These are phyloP conservation scores for Novumbra hubbsi DNA, from an alignment of 2,797 vertebrate species.

Conservation along the genomic window DNA sequence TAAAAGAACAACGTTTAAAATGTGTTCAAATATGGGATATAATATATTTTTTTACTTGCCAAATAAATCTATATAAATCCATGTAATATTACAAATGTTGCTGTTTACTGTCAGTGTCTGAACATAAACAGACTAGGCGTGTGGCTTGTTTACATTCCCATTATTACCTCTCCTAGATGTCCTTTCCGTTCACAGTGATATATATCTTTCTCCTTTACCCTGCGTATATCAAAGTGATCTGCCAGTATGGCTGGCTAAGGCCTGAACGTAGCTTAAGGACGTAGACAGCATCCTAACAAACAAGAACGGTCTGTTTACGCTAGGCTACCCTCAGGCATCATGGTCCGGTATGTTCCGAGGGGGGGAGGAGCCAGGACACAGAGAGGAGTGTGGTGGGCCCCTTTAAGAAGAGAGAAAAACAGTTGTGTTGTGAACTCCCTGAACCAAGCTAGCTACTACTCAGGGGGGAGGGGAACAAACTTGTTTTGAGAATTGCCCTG, in stretches of 20 bases:
- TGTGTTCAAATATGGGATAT: too few species aligned
- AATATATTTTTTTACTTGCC: not conserved
- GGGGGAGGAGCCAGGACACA: conserved; percentile 1
- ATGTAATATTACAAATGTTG: not conserved
- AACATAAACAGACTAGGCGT: conserved; percentile 29
- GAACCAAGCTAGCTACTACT: not conserved
- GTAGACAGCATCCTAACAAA: conserved; percentile 37
- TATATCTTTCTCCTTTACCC: conserved; percentile 12
- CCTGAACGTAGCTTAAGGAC: conserved; percentile 42
- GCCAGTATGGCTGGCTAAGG: conserved; percentile 18
- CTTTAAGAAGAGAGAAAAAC: not conserved
- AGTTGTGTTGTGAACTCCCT: conserved; percentile 3
- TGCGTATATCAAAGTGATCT: not conserved
- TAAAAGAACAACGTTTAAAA: too few species aligned
- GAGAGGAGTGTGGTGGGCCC: not conserved
- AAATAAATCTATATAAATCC: conserved; percentile 1
- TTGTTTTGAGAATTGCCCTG: not conserved
- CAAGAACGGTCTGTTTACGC: conserved; percentile 37
- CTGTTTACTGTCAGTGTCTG: not conserved
- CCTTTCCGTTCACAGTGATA: conserved; percentile 41
- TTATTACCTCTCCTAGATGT: conserved; percentile 38
- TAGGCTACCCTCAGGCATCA: conserved; percentile 12
- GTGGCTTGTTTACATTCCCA: conserved; percentile 56
- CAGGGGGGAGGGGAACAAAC: not conserved
- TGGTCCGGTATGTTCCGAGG: not conserved